phyloP scores from a whole-genome alignment of 2,113 vertebrate genomes.

The Pterocles orientalis region DNA sequence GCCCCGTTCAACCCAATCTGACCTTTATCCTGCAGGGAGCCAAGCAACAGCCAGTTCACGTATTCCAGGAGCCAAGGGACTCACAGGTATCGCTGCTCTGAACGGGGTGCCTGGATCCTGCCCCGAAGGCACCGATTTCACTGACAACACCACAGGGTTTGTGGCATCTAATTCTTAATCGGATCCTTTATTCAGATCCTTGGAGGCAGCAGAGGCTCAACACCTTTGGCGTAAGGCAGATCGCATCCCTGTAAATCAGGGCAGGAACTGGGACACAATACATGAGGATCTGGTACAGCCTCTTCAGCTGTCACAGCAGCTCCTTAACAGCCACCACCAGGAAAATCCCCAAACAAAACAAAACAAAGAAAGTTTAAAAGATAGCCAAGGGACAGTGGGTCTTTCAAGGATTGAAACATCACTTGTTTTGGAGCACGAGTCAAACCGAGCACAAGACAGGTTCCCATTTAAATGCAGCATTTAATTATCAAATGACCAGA shows the following conservation, averaged over 20 bases:
- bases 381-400: neutral
- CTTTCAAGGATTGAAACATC: neutral
- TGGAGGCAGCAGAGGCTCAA: neutral
- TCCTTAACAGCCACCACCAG: neutral
- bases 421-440: neutral
- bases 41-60: neutral
- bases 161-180: neutral
- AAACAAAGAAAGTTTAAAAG: neutral
- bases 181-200: neutral
- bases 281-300: neutral
- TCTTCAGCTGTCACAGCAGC: neutral
- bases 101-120: neutral
- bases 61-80: neutral
- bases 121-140: neutral
- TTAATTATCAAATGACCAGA: neutral
- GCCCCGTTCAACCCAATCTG: neutral
- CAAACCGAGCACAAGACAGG: neutral
- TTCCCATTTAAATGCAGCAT: neutral
- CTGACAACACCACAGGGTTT: neutral
- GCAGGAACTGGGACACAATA: neutral
- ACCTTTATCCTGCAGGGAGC: neutral
- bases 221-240: neutral
- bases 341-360: neutral
- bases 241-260: accelerated
- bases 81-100: accelerated